Evolutionary conservation across 2,113 vertebrate species (phyloP).

Genomic region (Mustela lutreola): DNA sequence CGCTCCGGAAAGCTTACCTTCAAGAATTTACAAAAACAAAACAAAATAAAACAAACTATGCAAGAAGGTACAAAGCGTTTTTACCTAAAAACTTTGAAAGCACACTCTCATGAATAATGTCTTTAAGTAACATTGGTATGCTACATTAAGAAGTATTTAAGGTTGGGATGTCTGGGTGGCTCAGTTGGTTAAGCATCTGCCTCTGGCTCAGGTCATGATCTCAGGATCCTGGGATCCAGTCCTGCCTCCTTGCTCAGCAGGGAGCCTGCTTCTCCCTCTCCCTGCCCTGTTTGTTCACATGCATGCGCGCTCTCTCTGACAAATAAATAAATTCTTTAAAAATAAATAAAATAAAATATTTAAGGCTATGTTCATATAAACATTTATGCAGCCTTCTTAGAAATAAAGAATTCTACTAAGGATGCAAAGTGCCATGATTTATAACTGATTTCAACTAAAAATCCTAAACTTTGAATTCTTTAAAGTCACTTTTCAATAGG

Average conservation of each 20-base stretch:
- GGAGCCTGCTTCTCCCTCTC: not conserved
- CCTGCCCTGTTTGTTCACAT: not conserved
- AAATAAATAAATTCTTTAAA: not conserved
- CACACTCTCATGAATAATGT: not conserved
- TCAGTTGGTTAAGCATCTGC: not conserved
- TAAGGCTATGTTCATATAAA: conserved; percentile 83
- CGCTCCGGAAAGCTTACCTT: not conserved
- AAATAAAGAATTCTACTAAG: conserved; percentile 78
- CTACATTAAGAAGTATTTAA: conserved; percentile 85
- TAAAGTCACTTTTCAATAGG: not conserved
- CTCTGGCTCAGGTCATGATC: not conserved
- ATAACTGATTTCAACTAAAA: conserved; percentile 53
- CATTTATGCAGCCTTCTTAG: conserved; percentile 82
- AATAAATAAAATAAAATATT: conserved; percentile 79
- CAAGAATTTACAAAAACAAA: not conserved
- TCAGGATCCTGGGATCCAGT: not conserved
- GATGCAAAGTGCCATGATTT: conserved; percentile 34
- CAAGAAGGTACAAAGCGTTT: conserved; percentile 23
- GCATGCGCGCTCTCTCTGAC: not conserved
- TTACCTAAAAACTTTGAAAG: conserved; percentile 48
- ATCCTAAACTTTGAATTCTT: conserved; percentile 20
- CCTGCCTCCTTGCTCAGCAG: not conserved
- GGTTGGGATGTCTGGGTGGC: conserved; percentile 12
- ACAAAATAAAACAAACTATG: not conserved
- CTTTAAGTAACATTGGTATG: conserved; percentile 82